A percentile compares a stretch with the other conserved stretches of the same genome.
Conservation (phyloP, 2,888 invertebrate species). For the Cheilosia pagana region DNA sequence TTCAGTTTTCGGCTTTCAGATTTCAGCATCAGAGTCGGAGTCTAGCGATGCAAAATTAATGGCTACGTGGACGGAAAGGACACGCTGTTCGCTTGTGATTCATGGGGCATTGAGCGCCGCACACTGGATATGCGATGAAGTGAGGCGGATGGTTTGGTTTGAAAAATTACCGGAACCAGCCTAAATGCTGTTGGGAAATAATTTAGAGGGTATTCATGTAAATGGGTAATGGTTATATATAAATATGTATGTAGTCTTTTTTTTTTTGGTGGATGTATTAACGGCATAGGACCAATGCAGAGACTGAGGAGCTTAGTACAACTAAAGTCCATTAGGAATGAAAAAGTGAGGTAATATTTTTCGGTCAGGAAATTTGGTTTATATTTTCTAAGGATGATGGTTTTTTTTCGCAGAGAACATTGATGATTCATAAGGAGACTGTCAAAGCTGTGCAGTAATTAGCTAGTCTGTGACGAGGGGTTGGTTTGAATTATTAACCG, state of each 20-base stretch:
- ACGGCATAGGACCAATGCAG: background rate
- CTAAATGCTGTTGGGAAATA: slow-evolving; percentile 52
- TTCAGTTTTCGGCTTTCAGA: too few relatives aligned
- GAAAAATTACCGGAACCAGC: slow-evolving; percentile 59
- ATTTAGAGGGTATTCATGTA: slow-evolving; percentile 58
- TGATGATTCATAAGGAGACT: slow-evolving; percentile 17
- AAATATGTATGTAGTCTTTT: background rate
- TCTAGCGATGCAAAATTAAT: slow-evolving; percentile 68
- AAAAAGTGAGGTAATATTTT: slow-evolving; percentile 53
- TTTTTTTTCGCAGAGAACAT: background rate
- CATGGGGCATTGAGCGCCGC: slow-evolving; percentile 18
- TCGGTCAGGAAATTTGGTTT: slow-evolving; percentile 28
- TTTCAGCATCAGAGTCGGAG: slow-evolving; percentile 15
- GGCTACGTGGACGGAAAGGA: slow-evolving; percentile 36
- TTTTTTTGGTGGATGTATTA: background rate
- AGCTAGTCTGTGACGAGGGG: too few relatives aligned
- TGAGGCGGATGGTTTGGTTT: slow-evolving; percentile 20
- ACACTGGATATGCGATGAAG: slow-evolving; percentile 16
- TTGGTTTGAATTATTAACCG: too few relatives aligned
- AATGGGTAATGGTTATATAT: slow-evolving; percentile 52
- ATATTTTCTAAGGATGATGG: background rate
- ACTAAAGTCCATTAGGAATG: slow-evolving; percentile 68
- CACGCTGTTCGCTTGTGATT: slow-evolving; percentile 30
- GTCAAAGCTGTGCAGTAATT: slow-evolving; percentile 8
- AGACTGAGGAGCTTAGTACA: slow-evolving; percentile 16